Base-by-base conservation (phyloP, 1,140 invertebrate genomes). In the Calephelis nemesis region DNA sequence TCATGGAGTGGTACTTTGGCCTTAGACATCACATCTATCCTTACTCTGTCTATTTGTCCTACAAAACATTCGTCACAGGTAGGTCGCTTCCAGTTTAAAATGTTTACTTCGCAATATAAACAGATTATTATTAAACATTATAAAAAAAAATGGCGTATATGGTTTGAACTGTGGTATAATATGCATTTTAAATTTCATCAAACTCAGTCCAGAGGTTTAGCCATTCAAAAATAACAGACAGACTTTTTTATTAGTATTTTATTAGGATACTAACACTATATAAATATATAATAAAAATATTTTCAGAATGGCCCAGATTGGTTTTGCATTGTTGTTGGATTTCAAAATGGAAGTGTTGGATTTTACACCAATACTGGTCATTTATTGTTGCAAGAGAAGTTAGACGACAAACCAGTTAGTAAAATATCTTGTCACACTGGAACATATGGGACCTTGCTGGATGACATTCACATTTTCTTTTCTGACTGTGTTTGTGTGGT, bases 351-450 rank as follows among this genome's bases (percentile, higher is more conserved):
- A 45, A 95, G 94, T 92, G 92, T 99, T 47, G 93, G 95, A 72
- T 97, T 99, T 91, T 99, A 98, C 83, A 97, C 97, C 9, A 98
- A 98, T 93, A 95, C 94, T 78, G 97, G 97, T 47, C 94, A 95
- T 73, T 92, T 97, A 49, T 92, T 99, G 45, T 91, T 98, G 12
- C 95, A 95, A 50, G 97, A 99, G 85, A 94, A 96, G 75, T 94
- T 98, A 63, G 97, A 98, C 83, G 95, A 96, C 79, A 96, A 97
- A 81, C 93, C 94, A 39, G 95, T 99, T 10, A 83, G 95, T 40
- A 94, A 93, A 70, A 93, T 99, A 63, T 97, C 97, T 87, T 97
- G 97, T 81, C 95, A 97, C 68, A 97, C 96, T 8, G 95, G 92
- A 30, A 88, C 84, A 47, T 90, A 94, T 87, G 94, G 91, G 68